Conservation (phyloP, 2,113 vertebrate genomes). For the Jaculus jaculus region DNA sequence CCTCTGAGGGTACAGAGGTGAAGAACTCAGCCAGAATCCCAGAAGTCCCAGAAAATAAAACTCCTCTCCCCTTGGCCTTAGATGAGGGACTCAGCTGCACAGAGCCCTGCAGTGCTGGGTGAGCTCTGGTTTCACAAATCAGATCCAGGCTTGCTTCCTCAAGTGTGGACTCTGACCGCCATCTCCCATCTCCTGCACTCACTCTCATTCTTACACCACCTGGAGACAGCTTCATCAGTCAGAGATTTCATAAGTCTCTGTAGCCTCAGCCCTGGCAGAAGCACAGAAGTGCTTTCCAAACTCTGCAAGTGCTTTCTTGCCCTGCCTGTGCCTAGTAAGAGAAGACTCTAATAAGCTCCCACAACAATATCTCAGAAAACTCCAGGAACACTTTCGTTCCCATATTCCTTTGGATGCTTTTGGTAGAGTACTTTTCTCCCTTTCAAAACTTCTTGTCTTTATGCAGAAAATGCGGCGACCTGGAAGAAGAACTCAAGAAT, state of each 20-base stretch:
- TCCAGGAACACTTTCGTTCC: not conserved
- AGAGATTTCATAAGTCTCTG: slow-evolving; percentile 29
- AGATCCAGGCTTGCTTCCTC: not conserved
- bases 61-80: not conserved
- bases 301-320: not conserved
- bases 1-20: not conserved
- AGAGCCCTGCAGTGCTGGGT: not conserved
- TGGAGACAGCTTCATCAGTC: not conserved
- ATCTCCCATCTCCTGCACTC: not conserved
- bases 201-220: not conserved
- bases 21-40: not conserved
- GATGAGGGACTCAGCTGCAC: not conserved
- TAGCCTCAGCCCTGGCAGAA: slow-evolving; percentile 39
- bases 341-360: not conserved
- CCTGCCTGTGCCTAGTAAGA: not conserved
- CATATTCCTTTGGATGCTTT: slow-evolving; percentile 39
- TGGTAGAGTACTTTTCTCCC: not conserved
- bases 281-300: slow-evolving; percentile 11
- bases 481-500: slow-evolving; percentile 98
- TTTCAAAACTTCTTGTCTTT: not conserved
- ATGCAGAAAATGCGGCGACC: slow-evolving; percentile 92
- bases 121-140: not conserved
- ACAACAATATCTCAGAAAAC: not conserved
- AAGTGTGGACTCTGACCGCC: not conserved
- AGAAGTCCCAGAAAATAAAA: not conserved